Evolutionary conservation across 2,113 vertebrate genomes (phyloP).

Genomic region (Aegypius monachus): DNA sequence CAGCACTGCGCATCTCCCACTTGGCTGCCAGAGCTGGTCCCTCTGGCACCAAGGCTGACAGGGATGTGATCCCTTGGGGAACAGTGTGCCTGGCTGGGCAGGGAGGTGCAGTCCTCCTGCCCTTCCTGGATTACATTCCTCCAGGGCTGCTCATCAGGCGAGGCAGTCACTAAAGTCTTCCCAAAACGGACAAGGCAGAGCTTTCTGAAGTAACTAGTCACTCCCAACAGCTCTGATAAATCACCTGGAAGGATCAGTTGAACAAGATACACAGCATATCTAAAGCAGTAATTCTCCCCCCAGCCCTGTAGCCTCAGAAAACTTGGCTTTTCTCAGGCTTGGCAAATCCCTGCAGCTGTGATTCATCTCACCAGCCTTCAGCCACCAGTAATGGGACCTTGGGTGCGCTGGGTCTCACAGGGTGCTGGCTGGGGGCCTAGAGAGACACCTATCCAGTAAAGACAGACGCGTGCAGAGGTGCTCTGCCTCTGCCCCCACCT

Average conservation of each 20-base stretch:
- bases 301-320: background rate
- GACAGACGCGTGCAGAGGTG: accelerated
- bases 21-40: background rate
- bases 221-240: background rate
- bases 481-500: background rate
- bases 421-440: background rate
- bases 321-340: background rate
- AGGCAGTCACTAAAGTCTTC: background rate
- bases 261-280: accelerated
- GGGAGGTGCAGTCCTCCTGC: too few relatives aligned
- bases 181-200: background rate
- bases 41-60: accelerated
- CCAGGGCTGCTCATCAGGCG: background rate
- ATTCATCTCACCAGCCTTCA: background rate
- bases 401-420: accelerated
- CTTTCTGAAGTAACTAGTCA: background rate
- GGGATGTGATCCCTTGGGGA: accelerated
- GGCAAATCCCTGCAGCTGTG: background rate
- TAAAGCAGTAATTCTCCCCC: background rate
- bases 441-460: background rate
- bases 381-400: accelerated
- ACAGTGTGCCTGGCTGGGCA: accelerated
- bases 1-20: accelerated
- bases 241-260: background rate
- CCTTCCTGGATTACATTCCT: background rate